Conservation (phyloP, 2,888 invertebrate genomes). For the Yponomeuta malinellus region DNA sequence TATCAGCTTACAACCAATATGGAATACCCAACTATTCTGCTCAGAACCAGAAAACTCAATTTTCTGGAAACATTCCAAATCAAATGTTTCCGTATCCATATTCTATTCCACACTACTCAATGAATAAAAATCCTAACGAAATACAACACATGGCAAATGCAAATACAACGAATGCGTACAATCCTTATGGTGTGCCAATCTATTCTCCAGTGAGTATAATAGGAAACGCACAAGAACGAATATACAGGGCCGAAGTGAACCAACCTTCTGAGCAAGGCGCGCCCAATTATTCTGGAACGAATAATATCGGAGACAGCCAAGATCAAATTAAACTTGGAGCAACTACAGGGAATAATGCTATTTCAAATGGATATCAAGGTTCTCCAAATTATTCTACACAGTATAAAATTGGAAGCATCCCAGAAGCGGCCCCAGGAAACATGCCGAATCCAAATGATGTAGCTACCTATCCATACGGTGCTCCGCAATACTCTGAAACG, state of each 20-base stretch:
- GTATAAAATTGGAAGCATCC: not conserved
- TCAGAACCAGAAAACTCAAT: not conserved
- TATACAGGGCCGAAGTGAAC: not conserved
- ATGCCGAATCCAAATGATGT: not conserved
- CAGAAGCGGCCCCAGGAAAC: not conserved
- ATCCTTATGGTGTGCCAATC: not conserved
- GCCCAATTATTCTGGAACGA: not conserved
- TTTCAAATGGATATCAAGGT: not conserved
- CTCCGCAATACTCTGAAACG: not conserved
- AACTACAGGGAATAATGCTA: not conserved
- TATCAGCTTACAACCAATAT: not conserved
- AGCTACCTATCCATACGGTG: not conserved
- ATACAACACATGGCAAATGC: not conserved
- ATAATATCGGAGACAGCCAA: not conserved
- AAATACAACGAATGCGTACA: not conserved
- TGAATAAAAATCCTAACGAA: not conserved
- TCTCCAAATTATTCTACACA: not conserved
- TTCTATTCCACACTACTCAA: not conserved
- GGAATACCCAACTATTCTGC: not conserved
- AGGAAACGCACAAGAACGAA: not conserved
- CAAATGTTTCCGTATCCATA: not conserved
- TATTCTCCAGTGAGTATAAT: not conserved
- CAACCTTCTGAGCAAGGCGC: not conserved
- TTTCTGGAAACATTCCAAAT: not conserved
- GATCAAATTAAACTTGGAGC: not conserved